phyloP scores from a whole-genome alignment of 2,797 vertebrate genomes.

The Eleutherodactylus coqui region DNA sequence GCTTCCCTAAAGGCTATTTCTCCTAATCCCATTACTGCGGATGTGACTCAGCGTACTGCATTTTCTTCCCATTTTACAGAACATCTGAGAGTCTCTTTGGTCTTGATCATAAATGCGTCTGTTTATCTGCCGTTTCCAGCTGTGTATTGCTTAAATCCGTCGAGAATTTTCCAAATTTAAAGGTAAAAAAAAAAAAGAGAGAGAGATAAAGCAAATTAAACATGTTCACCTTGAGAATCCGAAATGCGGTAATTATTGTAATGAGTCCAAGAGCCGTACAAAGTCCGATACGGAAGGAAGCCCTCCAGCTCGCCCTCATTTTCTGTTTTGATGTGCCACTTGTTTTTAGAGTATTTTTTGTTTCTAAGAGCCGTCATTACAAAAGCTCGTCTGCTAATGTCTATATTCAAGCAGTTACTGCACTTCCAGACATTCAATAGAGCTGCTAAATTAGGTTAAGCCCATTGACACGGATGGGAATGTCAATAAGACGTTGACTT shows the following conservation, averaged over 20 bases:
- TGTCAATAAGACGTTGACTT: constrained; percentile 15
- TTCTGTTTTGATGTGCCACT: constrained; percentile 49
- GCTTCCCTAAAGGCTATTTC: constrained; percentile 78
- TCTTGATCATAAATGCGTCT: constrained; percentile 73
- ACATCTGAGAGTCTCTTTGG: constrained; percentile 74
- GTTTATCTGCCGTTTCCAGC: constrained; percentile 86
- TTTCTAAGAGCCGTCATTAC: not conserved
- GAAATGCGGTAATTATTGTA: constrained; percentile 62
- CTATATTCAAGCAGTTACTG: constrained; percentile 8
- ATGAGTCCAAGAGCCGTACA: constrained; percentile 65
- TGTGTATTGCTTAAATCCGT: constrained; percentile 80
- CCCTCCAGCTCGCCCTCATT: constrained; percentile 68
- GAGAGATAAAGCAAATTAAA: constrained; percentile 72
- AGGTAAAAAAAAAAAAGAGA: constrained; percentile 68
- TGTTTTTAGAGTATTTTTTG: constrained; percentile 25
- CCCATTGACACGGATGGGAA: not conserved
- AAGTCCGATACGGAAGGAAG: constrained; percentile 68
- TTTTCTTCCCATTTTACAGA: constrained; percentile 74
- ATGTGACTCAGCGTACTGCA: constrained; percentile 73
- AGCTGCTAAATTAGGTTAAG: constrained; percentile 34
- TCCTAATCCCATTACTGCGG: constrained; percentile 75
- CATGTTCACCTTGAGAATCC: constrained; percentile 70
- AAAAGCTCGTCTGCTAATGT: constrained; percentile 16
- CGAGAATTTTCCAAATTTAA: constrained; percentile 73
- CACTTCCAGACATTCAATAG: not conserved